A percentile compares a stretch with the other conserved stretches of the same genome.
Evolutionary conservation across 2,113 vertebrate species (phyloP).

Genomic region (Cochlearius cochlearius): DNA sequence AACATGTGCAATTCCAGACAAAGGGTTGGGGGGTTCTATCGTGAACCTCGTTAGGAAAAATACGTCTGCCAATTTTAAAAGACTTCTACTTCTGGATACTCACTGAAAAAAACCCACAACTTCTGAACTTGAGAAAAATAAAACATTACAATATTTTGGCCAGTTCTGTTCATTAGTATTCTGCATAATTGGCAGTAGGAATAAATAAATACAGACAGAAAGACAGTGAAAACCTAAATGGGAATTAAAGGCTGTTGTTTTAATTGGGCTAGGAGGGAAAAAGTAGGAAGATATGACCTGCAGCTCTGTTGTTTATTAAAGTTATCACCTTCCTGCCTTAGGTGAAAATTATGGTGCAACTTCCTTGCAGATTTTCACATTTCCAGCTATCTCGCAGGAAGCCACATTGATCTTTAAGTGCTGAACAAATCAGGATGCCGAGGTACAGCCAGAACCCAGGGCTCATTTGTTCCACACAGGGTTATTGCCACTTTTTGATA

Average conservation of each 20-base stretch:
- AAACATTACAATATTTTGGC: neutral
- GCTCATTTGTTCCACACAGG: neutral
- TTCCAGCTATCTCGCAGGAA: conserved; percentile 4
- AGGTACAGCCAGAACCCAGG: neutral
- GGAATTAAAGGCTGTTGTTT: conserved; percentile 21
- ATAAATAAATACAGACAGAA: neutral
- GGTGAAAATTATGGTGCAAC: neutral
- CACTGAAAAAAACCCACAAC: neutral
- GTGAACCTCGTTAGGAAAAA: neutral
- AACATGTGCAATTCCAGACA: neutral
- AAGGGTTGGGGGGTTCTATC: neutral
- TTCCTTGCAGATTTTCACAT: neutral
- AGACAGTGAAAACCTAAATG: neutral
- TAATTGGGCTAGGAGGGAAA: conserved; percentile 8
- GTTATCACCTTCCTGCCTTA: neutral
- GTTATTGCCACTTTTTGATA: neutral
- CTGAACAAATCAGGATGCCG: neutral
- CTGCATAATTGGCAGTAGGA: neutral
- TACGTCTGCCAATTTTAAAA: neutral
- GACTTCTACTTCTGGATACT: neutral
- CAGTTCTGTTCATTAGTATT: neutral
- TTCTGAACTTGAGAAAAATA: neutral
- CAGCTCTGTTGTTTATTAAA: conserved; percentile 10
- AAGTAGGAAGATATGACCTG: neutral
- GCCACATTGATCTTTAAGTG: neutral